These are phyloP conservation scores for Otolemur crassicaudatus DNA, from an alignment of 2,797 vertebrate species.

Conservation along the genomic window DNA sequence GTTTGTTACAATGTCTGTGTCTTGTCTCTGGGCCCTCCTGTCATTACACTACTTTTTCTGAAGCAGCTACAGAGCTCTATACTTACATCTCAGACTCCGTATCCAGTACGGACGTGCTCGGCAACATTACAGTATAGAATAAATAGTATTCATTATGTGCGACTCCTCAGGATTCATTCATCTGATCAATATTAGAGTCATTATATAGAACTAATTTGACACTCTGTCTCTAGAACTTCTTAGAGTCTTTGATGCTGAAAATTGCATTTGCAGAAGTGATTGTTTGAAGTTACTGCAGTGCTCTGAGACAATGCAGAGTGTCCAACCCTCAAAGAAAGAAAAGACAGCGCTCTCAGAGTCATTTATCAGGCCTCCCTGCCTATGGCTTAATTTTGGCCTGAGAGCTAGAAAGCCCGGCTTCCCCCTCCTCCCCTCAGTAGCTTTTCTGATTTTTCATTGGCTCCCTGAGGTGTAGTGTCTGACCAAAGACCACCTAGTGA, in stretches of 20 bases:
- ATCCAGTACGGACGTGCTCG: background rate
- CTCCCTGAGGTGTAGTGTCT: background rate
- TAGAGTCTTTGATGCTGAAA: conserved; percentile 60
- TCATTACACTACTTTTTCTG: conserved; percentile 3
- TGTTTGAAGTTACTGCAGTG: background rate
- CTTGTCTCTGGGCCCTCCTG: background rate
- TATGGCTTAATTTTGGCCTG: background rate
- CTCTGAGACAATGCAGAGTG: background rate
- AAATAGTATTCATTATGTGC: conserved; percentile 29
- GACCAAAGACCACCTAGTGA: background rate
- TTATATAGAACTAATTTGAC: conserved; percentile 45
- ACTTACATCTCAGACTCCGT: background rate
- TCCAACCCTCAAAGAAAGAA: background rate
- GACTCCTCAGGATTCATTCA: conserved; percentile 34
- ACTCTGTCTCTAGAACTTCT: conserved; percentile 23
- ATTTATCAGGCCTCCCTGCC: background rate
- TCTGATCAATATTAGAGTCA: conserved; percentile 42
- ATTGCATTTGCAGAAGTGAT: conserved; percentile 46
- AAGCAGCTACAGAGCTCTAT: background rate
- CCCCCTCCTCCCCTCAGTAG: background rate
- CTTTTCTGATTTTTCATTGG: background rate
- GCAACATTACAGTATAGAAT: background rate
- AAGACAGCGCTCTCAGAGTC: background rate
- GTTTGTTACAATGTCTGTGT: conserved; percentile 44
- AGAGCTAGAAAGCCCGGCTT: background rate